Evolutionary conservation across 2,888 invertebrate genomes (phyloP).

Genomic region (Acleris laterana): DNA sequence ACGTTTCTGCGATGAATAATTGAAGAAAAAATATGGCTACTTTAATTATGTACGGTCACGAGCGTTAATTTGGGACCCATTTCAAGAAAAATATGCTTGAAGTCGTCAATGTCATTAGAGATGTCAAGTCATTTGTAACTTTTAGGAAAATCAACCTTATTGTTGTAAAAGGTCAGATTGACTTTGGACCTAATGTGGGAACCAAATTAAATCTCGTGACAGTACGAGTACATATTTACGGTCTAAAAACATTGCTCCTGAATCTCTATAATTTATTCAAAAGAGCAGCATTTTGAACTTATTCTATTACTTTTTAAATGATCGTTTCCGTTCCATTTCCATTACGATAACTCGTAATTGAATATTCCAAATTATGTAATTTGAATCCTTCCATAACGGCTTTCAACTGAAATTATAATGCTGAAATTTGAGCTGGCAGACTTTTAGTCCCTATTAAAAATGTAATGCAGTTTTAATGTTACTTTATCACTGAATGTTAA

Average conservation of each 20-base stretch:
- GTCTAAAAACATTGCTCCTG: conserved; percentile 7
- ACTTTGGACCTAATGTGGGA: no score
- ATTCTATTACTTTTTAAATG: conserved; percentile 29
- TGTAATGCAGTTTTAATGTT: no score
- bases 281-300: conserved; percentile 29
- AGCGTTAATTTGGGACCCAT: no score
- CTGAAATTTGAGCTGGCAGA: background rate
- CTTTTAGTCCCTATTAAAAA: no score
- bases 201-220: no score
- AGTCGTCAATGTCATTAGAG: no score
- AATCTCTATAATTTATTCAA: conserved; percentile 26
- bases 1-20: background rate
- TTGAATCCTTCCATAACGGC: conserved; percentile 11
- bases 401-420: conserved; percentile 3
- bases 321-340: conserved; percentile 9
- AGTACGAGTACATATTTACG: no score
- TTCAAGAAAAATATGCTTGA: no score
- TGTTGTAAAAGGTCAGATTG: no score
- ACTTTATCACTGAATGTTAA: no score
- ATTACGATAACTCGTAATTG: conserved; percentile 29
- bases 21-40: conserved; percentile 6
- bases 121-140: no score
- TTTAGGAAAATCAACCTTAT: no score
- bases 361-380: conserved; percentile 24
- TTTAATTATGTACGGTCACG: conserved; percentile 19